Percentiles rank a stretch among this genome's conserved stretches.
Evolutionary conservation across 2,113 vertebrate species (phyloP).

Genomic region (Meles meles): DNA sequence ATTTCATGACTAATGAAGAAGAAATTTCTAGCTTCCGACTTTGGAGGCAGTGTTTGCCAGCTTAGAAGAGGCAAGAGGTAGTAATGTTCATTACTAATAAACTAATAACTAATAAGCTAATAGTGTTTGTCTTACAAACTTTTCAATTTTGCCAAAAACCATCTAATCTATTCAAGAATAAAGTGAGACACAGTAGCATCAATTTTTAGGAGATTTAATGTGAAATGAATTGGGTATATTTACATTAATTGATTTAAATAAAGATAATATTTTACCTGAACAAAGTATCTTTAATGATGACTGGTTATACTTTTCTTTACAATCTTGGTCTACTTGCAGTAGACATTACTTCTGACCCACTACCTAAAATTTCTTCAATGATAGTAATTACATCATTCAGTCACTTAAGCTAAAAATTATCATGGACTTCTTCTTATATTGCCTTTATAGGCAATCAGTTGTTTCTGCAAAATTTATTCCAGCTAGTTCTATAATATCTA

Average conservation of each 20-base stretch:
- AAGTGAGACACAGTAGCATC: not conserved
- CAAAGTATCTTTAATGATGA: not conserved
- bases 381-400: not conserved
- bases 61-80: not conserved
- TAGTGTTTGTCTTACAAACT: not conserved
- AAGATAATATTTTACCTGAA: not conserved
- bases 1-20: not conserved
- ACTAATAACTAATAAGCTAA: not conserved
- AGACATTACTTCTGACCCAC: not conserved
- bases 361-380: not conserved
- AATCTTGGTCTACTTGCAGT: not conserved
- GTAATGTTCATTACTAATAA: not conserved
- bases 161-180: not conserved
- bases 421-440: not conserved
- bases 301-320: not conserved
- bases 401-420: not conserved
- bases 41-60: not conserved
- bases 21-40: not conserved
- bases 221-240: not conserved
- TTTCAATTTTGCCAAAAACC: not conserved
- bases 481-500: not conserved
- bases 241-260: not conserved
- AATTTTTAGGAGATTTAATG: not conserved
- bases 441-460: not conserved
- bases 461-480: not conserved